These are phyloP conservation scores for Drosophila sp. DNA, from an alignment of 1,140 invertebrate genomes.

Conservation along the genomic window DNA sequence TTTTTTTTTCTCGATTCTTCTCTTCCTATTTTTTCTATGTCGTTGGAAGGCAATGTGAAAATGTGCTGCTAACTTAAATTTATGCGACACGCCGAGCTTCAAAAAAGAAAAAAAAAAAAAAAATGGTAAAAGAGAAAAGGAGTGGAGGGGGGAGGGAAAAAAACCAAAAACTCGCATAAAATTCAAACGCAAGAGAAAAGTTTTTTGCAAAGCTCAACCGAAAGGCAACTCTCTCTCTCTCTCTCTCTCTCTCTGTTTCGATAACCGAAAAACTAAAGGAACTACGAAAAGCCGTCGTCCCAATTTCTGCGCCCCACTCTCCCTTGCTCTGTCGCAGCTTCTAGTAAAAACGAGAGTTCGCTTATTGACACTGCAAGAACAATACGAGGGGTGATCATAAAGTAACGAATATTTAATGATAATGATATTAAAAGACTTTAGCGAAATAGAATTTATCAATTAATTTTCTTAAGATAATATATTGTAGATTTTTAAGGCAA, in stretches of 20 bases:
- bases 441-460: too few species aligned
- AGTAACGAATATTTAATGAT: not conserved
- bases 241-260: too few species aligned
- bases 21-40: not conserved
- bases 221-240: conserved; percentile 28
- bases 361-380: conserved; percentile 10
- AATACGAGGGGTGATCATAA: not conserved
- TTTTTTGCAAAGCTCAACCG: conserved; percentile 63
- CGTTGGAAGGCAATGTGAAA: conserved; percentile 55
- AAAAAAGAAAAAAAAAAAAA: conserved; percentile 19
- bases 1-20: not conserved
- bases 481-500: too few species aligned
- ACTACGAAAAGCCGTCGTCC: not conserved
- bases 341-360: not conserved
- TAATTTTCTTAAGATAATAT: too few species aligned
- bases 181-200: conserved; percentile 78
- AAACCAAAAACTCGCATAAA: conserved; percentile 67
- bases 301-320: not conserved
- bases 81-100: conserved; percentile 67
- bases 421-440: too few species aligned
- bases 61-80: conserved; percentile 79
- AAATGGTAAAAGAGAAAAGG: not conserved
- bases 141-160: conserved; percentile 23
- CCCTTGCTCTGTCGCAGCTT: conserved; percentile 5
- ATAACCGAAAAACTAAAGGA: conserved; percentile 9